Percentiles rank a stretch among this genome's conserved stretches.
Evolutionary conservation across 2,797 vertebrate genomes (phyloP).

Genomic region (Furcifer pardalis): DNA sequence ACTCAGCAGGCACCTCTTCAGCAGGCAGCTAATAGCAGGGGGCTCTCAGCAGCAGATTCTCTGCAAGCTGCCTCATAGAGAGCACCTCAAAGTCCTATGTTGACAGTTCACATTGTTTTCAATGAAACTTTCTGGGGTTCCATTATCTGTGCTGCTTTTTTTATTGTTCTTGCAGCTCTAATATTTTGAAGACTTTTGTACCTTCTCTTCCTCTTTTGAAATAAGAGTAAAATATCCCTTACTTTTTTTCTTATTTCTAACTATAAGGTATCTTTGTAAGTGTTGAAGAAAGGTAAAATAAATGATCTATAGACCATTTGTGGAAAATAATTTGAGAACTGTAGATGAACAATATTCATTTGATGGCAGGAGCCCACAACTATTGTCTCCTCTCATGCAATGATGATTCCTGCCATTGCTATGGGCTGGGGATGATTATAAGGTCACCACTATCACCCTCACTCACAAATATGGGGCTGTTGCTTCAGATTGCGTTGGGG

Average conservation of each 20-base stretch:
- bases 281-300: neutral
- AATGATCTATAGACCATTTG: neutral
- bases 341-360: neutral
- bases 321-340: neutral
- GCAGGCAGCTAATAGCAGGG: neutral
- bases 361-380: neutral
- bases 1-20: neutral
- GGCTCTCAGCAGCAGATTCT: constrained; percentile 7
- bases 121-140: neutral
- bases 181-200: neutral
- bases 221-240: neutral
- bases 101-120: constrained; percentile 8
- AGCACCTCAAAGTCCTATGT: constrained; percentile 3
- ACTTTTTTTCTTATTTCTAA: neutral
- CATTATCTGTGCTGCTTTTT: neutral
- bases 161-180: neutral
- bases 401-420: neutral
- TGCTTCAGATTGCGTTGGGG: neutral
- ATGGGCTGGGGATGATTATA: neutral
- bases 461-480: neutral
- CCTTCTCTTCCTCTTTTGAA: neutral
- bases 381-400: neutral
- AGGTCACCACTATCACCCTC: neutral
- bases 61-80: constrained; percentile 10
- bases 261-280: neutral